Conservation (phyloP, 1,140 invertebrate species). For the Kradibia gibbosae region DNA sequence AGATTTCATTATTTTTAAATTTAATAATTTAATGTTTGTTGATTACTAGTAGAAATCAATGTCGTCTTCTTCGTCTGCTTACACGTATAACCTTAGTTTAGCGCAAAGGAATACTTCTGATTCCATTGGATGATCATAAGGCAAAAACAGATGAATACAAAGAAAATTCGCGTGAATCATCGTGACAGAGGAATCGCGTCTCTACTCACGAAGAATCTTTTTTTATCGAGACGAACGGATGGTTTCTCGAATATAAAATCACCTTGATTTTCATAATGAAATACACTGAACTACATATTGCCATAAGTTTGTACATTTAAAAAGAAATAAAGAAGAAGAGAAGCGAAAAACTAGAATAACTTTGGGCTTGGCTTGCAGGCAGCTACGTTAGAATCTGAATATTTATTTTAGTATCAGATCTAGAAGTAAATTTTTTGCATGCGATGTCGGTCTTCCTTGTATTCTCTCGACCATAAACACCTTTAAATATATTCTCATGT, state of each 20-base stretch:
- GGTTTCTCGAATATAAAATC: constrained; percentile 45
- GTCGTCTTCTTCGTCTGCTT: not conserved
- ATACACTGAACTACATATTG: constrained; percentile 18
- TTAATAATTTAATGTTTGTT: too few relatives aligned
- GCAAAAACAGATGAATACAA: not conserved
- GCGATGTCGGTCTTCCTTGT: not conserved
- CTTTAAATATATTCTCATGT: not conserved
- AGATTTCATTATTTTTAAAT: not conserved
- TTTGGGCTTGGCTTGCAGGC: constrained; percentile 27
- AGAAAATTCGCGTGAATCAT: constrained; percentile 37
- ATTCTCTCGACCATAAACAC: not conserved
- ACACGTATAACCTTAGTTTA: not conserved
- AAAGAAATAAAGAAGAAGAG: not conserved
- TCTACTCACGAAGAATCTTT: constrained; percentile 9
- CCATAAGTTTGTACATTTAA: not conserved
- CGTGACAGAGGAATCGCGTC: not conserved
- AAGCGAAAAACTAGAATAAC: constrained; percentile 45
- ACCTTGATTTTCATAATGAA: constrained; percentile 41
- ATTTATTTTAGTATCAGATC: constrained; percentile 40
- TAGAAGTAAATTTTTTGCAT: constrained; percentile 25
- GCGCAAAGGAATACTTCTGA: not conserved
- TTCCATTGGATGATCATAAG: not conserved
- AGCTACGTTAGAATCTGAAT: not conserved
- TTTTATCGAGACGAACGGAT: constrained; percentile 29
- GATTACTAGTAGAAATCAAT: too few relatives aligned